Evolutionary conservation across 2,888 invertebrate species (phyloP), one percentile per base, ranked within the genome.

Genomic region (Phytoseiulus persimilis): DNA sequence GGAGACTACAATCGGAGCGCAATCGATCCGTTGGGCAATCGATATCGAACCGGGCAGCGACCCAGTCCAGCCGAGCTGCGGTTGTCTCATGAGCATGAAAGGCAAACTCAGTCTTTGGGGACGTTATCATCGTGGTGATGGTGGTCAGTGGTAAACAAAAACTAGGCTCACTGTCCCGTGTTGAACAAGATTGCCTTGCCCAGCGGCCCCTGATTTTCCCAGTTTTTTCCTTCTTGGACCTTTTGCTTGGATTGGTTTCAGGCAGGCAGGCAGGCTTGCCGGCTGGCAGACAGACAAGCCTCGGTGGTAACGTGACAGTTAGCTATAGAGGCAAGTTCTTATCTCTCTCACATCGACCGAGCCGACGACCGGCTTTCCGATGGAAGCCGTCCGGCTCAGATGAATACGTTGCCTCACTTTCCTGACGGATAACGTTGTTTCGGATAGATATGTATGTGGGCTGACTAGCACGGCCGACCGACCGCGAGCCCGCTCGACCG

Each of bases 81-180:
- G 65, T 65, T 65, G 65, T 2, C 18, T 65, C 65, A 65, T 65
- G 28, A 65, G 5, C 65, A 65, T 18, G 65, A 65, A 65, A 65
- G 65, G 65, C 11, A 65, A 65, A 28, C 65, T 65, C 9, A 28
- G 65, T 65, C 65, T 65, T 2, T 28, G 65, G 65, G 65, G 65
- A 65, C 65, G 65, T 65, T 65, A 65, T 65, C 65, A 65, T 65
- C 65, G 28, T 23, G 65, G 65, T 65, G 65, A 65, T 65, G 65
- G 65, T 65, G 65, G 65, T 65, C 65, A 65, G 65, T 65, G 65
- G 65, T 65, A 65, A 65, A 65, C 65, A 65, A 65, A 65, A 65
- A 65, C 65, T 65, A 23, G 65, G 65, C 65, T 65, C 65, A 65
- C 9, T 65, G 65, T 65, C 65, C 65, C 65, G 65, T 65, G 65